These are phyloP conservation scores for Orthosia gracilis DNA, from an alignment of 2,888 invertebrate species.

Conservation along the genomic window DNA sequence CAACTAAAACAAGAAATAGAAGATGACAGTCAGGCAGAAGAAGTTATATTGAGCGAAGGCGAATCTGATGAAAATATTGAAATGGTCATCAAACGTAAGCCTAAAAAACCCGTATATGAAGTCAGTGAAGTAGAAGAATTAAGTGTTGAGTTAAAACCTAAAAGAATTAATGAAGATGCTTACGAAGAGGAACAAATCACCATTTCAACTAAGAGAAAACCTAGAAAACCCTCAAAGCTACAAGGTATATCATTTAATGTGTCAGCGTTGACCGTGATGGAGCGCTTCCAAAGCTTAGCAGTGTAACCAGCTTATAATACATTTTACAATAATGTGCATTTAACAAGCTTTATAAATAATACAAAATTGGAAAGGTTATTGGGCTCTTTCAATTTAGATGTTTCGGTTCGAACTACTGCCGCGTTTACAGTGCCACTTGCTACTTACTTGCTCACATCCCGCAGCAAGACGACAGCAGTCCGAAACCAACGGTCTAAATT, in stretches of 20 bases:
- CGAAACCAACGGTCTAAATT: too few species aligned
- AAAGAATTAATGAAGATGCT: conserved; percentile 81
- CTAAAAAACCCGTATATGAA: conserved; percentile 91
- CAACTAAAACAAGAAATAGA: conserved; percentile 92
- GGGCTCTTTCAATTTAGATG: too few species aligned
- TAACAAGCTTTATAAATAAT: conserved; percentile 13
- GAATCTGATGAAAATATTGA: conserved; percentile 91
- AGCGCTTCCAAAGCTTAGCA: conserved; percentile 29
- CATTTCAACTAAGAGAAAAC: conserved; percentile 93
- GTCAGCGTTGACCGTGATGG: conserved; percentile 1
- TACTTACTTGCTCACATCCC: too few species aligned
- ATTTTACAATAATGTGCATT: conserved; percentile 7
- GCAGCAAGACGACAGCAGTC: too few species aligned
- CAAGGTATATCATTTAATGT: conserved; percentile 90
- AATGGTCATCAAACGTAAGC: conserved; percentile 88
- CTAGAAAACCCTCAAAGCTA: conserved; percentile 92
- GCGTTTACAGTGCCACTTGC: too few species aligned
- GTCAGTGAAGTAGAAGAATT: conserved; percentile 92
- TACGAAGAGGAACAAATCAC: conserved; percentile 93
- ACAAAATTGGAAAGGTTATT: too few species aligned
- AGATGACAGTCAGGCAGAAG: conserved; percentile 92
- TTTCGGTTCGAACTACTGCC: too few species aligned
- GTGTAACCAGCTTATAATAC: conserved; percentile 8
- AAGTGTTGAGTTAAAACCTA: conserved; percentile 90
- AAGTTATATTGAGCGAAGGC: conserved; percentile 92